Evolutionary conservation across 64 coral and sea anemone genomes (phyloP), one percentile per base, ranked within the genome.

Genomic region (Astreopora myriophthalma): DNA sequence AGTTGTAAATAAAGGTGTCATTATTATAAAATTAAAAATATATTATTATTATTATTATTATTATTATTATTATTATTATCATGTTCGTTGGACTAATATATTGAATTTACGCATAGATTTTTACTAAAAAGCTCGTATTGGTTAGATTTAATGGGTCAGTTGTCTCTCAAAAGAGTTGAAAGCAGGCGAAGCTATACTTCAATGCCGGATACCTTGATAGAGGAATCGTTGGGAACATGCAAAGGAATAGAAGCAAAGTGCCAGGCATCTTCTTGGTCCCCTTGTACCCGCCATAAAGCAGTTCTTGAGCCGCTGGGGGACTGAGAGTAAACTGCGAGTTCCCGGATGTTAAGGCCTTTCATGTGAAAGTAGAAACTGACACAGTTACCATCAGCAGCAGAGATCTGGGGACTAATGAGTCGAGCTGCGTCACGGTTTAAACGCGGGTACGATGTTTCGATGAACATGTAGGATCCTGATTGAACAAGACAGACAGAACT

Each of bases 361-460:
- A 98, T 98, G 49, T 92, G 76, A 49, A 87, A 98, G 34, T 39
- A 85, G 72, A 98, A 98, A 11, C 51, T 69, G 12, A 98, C 32
- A 48, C 96, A 98, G 78, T 92, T 95, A 11, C 75, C 86, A 48
- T 86, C 64, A 9, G 14, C 22, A 29, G 36, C 12, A 6, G 60
- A 87, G 13, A 98, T 79, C 42, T 31, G 8, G 14, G 93, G 89
- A 63, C 89, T 95, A 23, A 98, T 57, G 60, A 98, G 79, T 38
- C 85, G 85, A 3, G 96, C 96, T 29, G 77, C 79, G 40, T 98
- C 93, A 11, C 78, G 75, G 89, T 92, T 95, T 36, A 98, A 64
- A 66, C 93, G 96, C 10, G 96, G 96, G 25, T 39, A 87, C 1
- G 96, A 98, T 23, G 96, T 98, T 49, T 98, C 96, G 73, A 98